phyloP scores from a whole-genome alignment of 2,113 vertebrate genomes.

The Penelope pileata region DNA sequence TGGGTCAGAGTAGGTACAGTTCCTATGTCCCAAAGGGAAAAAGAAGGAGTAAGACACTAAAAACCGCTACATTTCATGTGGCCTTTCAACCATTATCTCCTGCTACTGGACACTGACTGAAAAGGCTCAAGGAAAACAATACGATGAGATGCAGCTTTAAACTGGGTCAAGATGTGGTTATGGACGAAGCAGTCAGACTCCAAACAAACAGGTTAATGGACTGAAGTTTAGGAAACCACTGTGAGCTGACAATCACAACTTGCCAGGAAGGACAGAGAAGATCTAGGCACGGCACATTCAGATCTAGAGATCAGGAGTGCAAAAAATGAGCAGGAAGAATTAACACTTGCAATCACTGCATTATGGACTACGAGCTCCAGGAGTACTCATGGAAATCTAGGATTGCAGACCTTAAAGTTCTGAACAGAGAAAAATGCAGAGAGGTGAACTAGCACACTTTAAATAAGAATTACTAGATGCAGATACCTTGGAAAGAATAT shows the following conservation, averaged over 20 bases:
- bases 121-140: background rate
- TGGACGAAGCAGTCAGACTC: background rate
- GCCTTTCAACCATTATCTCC: background rate
- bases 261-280: background rate
- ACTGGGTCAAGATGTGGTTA: background rate
- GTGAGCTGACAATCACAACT: background rate
- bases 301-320: background rate
- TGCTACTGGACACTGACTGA: background rate
- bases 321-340: background rate
- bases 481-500: background rate
- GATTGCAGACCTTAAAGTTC: no score
- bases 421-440: background rate
- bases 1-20: background rate
- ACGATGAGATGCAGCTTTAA: background rate
- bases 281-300: no score
- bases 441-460: background rate
- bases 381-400: no score
- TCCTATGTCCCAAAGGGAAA: background rate
- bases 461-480: background rate
- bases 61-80: background rate
- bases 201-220: background rate
- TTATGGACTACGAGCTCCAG: background rate
- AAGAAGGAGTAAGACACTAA: background rate
- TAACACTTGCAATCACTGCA: fast-evolving
- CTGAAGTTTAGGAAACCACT: background rate